These are phyloP conservation scores for Peromyscus eremicus DNA, from an alignment of 2,797 vertebrate genomes.

Conservation along the genomic window DNA sequence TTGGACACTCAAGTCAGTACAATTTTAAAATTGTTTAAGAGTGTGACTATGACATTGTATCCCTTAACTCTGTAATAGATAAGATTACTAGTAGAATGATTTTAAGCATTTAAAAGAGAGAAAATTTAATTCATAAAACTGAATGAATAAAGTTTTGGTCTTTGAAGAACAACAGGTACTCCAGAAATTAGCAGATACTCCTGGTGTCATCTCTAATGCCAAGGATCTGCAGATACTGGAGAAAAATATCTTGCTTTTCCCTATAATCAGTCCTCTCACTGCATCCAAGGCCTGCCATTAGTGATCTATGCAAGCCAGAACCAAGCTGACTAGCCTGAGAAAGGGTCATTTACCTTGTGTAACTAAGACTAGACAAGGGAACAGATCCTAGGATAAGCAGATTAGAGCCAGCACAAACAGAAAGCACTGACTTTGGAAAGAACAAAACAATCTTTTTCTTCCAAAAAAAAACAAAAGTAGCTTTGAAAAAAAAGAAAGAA, in stretches of 20 bases:
- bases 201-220: neutral
- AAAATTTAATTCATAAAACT: neutral
- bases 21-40: neutral
- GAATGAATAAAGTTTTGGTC: neutral
- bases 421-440: neutral
- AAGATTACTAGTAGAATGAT: neutral
- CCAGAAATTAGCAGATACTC: neutral
- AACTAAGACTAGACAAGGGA: neutral
- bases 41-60: neutral
- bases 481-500: neutral
- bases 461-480: neutral
- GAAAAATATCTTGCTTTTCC: neutral
- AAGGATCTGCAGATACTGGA: neutral
- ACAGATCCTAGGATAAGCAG: neutral
- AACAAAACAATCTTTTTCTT: neutral
- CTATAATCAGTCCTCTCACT: neutral
- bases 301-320: neutral
- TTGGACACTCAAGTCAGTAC: neutral
- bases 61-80: neutral
- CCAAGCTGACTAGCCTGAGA: neutral
- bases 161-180: neutral
- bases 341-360: neutral
- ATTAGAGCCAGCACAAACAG: neutral
- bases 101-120: slow-evolving; percentile 3
- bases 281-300: neutral